Conservation (phyloP, 2,888 invertebrate genomes). For the Drosophila paramelanica region DNA sequence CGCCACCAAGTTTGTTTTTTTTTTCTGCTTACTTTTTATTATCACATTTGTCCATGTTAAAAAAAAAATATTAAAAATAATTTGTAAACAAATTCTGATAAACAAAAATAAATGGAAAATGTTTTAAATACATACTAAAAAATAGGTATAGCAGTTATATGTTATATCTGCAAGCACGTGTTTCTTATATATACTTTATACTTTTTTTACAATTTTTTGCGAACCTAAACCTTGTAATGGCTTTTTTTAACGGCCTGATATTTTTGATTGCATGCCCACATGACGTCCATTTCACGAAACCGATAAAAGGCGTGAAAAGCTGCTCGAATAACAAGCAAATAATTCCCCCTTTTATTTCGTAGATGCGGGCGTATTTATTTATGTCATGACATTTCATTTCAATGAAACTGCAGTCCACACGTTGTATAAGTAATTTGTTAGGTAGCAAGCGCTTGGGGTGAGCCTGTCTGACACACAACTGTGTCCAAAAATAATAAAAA, state of each 20-base stretch:
- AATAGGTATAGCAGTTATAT: not conserved
- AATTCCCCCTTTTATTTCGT: not conserved
- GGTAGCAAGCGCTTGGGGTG: not conserved
- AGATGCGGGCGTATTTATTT: slow-evolving; percentile 29
- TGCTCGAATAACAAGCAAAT: not conserved
- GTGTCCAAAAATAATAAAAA: slow-evolving; percentile 2
- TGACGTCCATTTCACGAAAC: slow-evolving; percentile 4
- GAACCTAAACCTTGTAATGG: not conserved
- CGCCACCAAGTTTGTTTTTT: not conserved
- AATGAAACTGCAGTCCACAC: not conserved
- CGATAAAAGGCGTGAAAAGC: slow-evolving; percentile 19
- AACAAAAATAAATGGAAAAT: not conserved
- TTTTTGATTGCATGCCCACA: not conserved
- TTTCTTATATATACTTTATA: not conserved
- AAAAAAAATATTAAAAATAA: not conserved
- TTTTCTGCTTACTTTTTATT: not conserved
- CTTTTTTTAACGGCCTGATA: not conserved
- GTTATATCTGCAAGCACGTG: too few relatives aligned
- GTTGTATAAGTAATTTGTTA: slow-evolving; percentile 26
- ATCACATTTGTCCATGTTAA: too few relatives aligned
- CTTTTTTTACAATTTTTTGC: not conserved
- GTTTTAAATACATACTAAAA: not conserved
- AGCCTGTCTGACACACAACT: slow-evolving; percentile 8
- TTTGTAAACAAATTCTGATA: too few relatives aligned
- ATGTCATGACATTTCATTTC: slow-evolving; percentile 1